Evolutionary conservation across 1,140 invertebrate species (phyloP), one percentile per base, ranked within the genome.

Genomic region (Tachypleus tridentatus): DNA sequence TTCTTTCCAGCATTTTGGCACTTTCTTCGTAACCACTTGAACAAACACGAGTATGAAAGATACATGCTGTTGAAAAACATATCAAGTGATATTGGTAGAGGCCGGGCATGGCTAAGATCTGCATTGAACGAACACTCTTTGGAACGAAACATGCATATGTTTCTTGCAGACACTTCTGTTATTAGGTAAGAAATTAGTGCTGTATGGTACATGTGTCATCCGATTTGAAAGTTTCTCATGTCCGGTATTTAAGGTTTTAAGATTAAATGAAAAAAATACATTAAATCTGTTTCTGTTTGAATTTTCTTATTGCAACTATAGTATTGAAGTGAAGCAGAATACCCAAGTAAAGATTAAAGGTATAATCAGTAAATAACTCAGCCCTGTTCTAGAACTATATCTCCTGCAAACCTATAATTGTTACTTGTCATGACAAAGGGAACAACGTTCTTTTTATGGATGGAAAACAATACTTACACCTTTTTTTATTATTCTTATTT

Each of bases 91-190:
- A 80, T 87, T 68, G 91, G 89, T 10, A 81, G 88, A 76, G 80
- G 79, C 3, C 70, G 81, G 58, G 89, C 91, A 11, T 96, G 92
- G 87, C 79, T 95, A 10, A 77, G 93, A 72, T 86, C 89, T 52
- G 80, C 88, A 49, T 78, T 95, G 7, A 95, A 95, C 81, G 93
- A 96, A 77, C 82, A 87, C 72, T 91, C 89, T 3, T 78, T 96
- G 11, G 91, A 93, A 77, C 83, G 90, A 74, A 90, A 83, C 71
- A 81, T 93, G 70, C 84, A 88, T 73, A 84, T 85, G 73, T 81
- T 93, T 66, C 77, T 92, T 49, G 82, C 82, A 70, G 85, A 87
- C 72, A 70, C 76, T 47, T 47, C 51, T 52, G 61, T 64, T 54
- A 63, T 68, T 11, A 68, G 59, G 67, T 68, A 61, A 57, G 7